These are phyloP conservation scores for Ellobius talpinus DNA, from an alignment of 2,113 vertebrate genomes.

Conservation along the genomic window DNA sequence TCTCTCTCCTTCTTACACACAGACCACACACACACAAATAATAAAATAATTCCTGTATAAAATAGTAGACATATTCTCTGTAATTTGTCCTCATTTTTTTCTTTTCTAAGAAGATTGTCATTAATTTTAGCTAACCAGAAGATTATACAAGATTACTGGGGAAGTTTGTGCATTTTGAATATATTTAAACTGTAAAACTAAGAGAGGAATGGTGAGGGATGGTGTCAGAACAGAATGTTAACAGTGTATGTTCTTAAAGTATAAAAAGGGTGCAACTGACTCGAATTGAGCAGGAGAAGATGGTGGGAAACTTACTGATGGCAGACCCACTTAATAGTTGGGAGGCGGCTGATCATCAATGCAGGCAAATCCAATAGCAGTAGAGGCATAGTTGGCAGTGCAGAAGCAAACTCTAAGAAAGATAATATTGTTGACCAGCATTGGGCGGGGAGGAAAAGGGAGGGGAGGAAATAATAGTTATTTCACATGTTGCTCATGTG, in stretches of 20 bases:
- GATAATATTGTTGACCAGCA: conserved; percentile 32
- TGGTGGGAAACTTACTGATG: not conserved
- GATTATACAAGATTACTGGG: conserved; percentile 43
- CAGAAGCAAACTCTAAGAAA: conserved; percentile 2
- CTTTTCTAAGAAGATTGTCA: conserved; percentile 5
- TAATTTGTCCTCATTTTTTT: not conserved
- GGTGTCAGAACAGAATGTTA: conserved; percentile 27
- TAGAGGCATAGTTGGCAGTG: not conserved
- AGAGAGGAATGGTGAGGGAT: not conserved
- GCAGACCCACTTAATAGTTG: not conserved
- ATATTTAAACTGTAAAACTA: conserved; percentile 32
- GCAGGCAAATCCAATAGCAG: not conserved
- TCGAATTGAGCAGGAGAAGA: not conserved
- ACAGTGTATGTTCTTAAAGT: not conserved
- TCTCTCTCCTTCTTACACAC: too few species aligned
- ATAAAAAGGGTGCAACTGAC: not conserved
- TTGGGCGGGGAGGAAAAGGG: not conserved
- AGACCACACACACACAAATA: not conserved
- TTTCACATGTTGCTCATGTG: not conserved
- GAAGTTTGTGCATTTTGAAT: conserved; percentile 47
- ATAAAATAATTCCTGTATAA: not conserved
- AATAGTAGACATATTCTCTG: not conserved
- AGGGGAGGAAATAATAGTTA: not conserved
- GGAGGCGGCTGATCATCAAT: not conserved
- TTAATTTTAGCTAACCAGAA: conserved; percentile 33